Base-by-base conservation (phyloP, 2,888 invertebrate genomes). In the Drosophila trichaetosa region DNA sequence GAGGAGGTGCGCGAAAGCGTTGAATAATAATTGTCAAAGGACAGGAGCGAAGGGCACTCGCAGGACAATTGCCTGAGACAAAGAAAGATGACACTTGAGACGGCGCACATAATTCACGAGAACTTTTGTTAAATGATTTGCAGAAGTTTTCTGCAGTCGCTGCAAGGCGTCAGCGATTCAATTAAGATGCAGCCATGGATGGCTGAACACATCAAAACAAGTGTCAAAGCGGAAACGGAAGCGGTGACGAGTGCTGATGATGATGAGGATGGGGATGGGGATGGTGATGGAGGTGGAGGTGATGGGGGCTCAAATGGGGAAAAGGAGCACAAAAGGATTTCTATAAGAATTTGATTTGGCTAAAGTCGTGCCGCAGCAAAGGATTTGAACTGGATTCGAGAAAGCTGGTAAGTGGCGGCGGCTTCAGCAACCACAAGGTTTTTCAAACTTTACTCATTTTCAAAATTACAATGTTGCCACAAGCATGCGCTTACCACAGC, bases 361-460 rank as follows among this genome's bases (percentile, higher is more conserved):
- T 69, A 42, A 62, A 80, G 79, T 72, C 65, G 79, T 79, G 82
- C 83, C 84, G 80, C 83, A 79, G 77, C 69, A 77, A 83, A 79
- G 81, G 49, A 49, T 24, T 51, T 27, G 31, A 54, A 21, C 34
- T 54, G 58, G 24, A n/a, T 64, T 49, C 11, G 53, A 33, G 34
- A 29, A 24, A 36, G 46, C 31, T 29, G 56, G 49, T 51, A 48
- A 52, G 34, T 49, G 54, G 53, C 56, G 13, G 27, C 38, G 36
- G 27, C 8, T 21, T 52, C 46, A 27, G 24, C 48, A 52, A 53
- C 90, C 89, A 86, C 87, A 86, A 83, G 90, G 84, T 83, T 87
- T 87, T 90, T 89, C 84, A 90, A 90, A 90, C 90, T 90, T 90
- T 90, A 89, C 91, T 90, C 91, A 90, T 91, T 90, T 90, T 91